Conservation (phyloP, 2,797 vertebrate genomes). For the Hemitrygon akajei region DNA sequence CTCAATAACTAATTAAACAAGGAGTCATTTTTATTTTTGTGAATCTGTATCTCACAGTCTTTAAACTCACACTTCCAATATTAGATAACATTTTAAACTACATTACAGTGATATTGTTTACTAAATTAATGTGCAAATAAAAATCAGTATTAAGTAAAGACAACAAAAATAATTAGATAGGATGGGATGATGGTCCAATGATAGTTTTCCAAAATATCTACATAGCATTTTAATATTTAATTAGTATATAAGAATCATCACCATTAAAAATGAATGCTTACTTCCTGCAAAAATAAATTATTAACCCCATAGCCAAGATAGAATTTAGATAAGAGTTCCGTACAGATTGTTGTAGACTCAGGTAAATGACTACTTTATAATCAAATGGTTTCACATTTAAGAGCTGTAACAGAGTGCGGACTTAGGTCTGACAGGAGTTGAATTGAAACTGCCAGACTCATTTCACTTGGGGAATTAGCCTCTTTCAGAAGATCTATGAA, state of each 20-base stretch:
- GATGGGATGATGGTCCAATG: neutral
- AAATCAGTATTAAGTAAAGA: conserved; percentile 29
- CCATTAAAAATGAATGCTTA: neutral
- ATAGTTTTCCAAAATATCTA: neutral
- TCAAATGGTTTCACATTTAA: conserved; percentile 3
- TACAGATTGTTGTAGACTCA: neutral
- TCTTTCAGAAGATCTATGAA: neutral
- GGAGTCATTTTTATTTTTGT: conserved; percentile 11
- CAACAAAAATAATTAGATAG: neutral
- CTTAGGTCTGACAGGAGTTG: neutral
- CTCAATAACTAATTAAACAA: conserved; percentile 30
- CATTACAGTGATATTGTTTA: neutral
- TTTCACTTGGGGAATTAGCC: conserved; percentile 3
- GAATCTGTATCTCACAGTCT: neutral
- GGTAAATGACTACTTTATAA: neutral
- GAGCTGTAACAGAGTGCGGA: neutral
- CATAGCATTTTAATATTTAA: conserved; percentile 18
- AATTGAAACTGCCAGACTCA: neutral
- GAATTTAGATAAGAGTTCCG: neutral
- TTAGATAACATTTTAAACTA: neutral
- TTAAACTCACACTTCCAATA: neutral
- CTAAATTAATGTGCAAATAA: conserved; percentile 17
- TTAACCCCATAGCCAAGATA: neutral
- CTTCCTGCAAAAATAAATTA: neutral
- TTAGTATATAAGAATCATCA: neutral